phyloP scores from a whole-genome alignment of 1,140 invertebrate species.

The Papilio polyxenes region DNA sequence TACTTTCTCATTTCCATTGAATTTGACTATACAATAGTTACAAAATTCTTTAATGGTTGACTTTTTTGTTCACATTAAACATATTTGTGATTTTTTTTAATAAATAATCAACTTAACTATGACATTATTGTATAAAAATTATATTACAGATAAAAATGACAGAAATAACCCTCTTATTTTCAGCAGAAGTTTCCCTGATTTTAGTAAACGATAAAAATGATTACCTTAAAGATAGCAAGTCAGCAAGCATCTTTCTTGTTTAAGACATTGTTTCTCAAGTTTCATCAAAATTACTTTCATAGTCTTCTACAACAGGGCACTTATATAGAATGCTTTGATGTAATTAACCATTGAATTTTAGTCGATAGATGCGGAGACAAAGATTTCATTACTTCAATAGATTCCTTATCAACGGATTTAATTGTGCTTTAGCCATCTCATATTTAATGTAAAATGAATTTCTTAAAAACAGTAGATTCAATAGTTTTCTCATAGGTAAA shows the following conservation, averaged over 20 bases:
- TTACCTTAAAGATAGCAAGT: conserved; percentile 30
- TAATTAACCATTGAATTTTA: conserved; percentile 15
- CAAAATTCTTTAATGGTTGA: no score
- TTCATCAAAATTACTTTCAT: conserved; percentile 49
- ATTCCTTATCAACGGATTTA: background rate
- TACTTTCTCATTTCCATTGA: no score
- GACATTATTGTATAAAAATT: background rate
- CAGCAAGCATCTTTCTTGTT: conserved; percentile 49
- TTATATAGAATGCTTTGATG: conserved; percentile 18
- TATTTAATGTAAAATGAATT: background rate
- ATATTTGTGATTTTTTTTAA: background rate
- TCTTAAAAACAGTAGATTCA: no score
- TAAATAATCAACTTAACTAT: background rate
- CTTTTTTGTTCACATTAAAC: no score
- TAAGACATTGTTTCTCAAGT: conserved; percentile 51
- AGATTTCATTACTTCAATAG: background rate
- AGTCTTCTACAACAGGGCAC: conserved; percentile 42
- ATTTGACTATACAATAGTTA: no score
- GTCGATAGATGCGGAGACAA: background rate
- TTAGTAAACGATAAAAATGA: conserved; percentile 12
- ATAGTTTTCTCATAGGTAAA: background rate
- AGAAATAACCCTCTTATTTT: no score
- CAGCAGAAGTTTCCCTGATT: conserved; percentile 38
- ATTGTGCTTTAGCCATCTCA: background rate
- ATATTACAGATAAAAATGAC: background rate